Percentiles rank a stretch among this genome's conserved stretches.
These are phyloP conservation scores for Listronotus oregonensis DNA, from an alignment of 1,140 invertebrate genomes.

Conservation along the genomic window DNA sequence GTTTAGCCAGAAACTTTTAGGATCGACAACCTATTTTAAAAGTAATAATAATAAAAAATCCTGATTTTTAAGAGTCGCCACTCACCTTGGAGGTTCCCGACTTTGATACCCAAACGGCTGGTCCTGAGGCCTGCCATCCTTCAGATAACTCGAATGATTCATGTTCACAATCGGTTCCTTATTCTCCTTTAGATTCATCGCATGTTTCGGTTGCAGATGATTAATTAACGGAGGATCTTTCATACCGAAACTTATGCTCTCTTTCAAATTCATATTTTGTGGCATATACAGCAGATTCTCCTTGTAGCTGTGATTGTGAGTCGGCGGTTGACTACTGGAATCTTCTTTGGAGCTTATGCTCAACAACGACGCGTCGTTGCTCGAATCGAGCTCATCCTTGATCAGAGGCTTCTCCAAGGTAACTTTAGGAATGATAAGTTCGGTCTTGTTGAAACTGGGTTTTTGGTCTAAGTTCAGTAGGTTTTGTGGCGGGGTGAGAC, in stretches of 20 bases:
- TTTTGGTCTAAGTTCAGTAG: slow-evolving; percentile 34
- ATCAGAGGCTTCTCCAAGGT: slow-evolving; percentile 63
- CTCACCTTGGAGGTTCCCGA: slow-evolving; percentile 24
- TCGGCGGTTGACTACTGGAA: slow-evolving; percentile 29
- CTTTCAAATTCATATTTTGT: slow-evolving; percentile 45
- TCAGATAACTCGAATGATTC: slow-evolving; percentile 43
- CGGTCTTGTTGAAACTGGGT: slow-evolving; percentile 56
- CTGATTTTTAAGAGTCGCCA: too few species aligned
- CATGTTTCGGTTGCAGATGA: slow-evolving; percentile 41
- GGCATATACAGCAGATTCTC: slow-evolving; percentile 46
- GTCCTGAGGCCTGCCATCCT: slow-evolving; percentile 38
- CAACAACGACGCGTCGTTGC: slow-evolving; percentile 47
- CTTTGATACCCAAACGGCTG: slow-evolving; percentile 39
- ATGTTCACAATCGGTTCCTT: slow-evolving; percentile 47
- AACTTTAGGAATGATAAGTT: slow-evolving; percentile 64
- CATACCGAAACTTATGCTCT: slow-evolving; percentile 43
- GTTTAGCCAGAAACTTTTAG: too few species aligned
- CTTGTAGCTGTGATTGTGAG: slow-evolving; percentile 41
- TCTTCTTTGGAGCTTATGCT: slow-evolving; percentile 48
- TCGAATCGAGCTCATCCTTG: slow-evolving; percentile 61
- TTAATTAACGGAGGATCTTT: slow-evolving; percentile 46
- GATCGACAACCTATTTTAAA: too few species aligned
- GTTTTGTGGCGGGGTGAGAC: slow-evolving; percentile 12
- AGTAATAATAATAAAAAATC: too few species aligned
- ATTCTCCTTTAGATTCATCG: slow-evolving; percentile 45